phyloP scores from a whole-genome alignment of 2,888 invertebrate genomes.

The Hetaerina titia region DNA sequence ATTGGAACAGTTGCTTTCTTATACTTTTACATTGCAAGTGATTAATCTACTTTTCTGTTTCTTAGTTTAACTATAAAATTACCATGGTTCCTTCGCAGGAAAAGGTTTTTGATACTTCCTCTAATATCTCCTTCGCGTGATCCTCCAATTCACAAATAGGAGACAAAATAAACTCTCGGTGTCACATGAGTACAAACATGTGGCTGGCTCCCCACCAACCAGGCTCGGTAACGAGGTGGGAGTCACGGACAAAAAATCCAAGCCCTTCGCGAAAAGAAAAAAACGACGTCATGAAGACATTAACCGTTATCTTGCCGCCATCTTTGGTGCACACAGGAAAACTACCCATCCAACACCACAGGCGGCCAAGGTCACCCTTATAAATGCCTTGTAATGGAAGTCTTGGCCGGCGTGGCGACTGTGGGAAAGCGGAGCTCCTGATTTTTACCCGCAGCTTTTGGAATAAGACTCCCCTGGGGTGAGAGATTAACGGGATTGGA shows the following conservation, averaged over 20 bases:
- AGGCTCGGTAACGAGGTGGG: neutral
- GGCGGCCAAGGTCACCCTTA: conserved; percentile 43
- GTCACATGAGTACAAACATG: neutral
- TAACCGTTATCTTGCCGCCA: conserved; percentile 44
- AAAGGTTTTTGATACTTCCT: too few species aligned
- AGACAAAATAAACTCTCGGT: neutral
- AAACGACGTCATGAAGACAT: conserved; percentile 23
- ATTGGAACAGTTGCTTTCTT: too few species aligned
- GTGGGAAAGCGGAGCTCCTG: neutral
- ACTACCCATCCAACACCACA: conserved; percentile 37
- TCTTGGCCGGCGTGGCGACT: neutral
- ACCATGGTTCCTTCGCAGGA: too few species aligned
- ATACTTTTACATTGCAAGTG: too few species aligned
- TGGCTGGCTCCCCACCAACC: neutral
- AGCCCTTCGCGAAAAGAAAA: neutral
- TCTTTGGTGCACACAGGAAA: conserved; percentile 45
- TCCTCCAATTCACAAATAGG: neutral
- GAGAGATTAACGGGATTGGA: too few species aligned
- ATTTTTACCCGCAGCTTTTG: neutral
- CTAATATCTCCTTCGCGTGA: neutral
- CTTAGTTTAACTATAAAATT: too few species aligned
- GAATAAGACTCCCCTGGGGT: neutral
- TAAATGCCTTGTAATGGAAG: conserved; percentile 28
- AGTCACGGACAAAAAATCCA: neutral
- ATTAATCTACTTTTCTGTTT: too few species aligned